Evolutionary conservation across 2,113 vertebrate species (phyloP).

Genomic region (Leucosticte australis): DNA sequence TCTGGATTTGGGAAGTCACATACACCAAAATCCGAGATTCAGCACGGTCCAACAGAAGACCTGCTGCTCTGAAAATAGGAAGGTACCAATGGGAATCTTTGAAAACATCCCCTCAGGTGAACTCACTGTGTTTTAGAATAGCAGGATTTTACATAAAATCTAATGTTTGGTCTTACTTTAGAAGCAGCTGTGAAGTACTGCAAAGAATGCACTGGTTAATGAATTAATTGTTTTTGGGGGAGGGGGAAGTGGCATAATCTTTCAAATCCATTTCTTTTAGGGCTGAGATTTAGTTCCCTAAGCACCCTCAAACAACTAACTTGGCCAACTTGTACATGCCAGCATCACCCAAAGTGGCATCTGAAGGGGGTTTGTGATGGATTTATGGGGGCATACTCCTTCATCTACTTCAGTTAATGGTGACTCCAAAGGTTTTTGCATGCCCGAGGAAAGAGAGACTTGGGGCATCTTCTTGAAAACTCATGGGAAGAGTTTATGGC

Average conservation of each 20-base stretch:
- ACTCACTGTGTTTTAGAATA: not conserved
- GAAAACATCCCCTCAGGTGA: not conserved
- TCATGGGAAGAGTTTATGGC: not conserved
- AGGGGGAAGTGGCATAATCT: not conserved
- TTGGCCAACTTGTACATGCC: rapidly evolving
- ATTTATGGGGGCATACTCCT: not conserved
- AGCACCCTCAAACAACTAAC: not conserved
- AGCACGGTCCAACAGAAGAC: not conserved
- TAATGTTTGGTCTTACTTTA: not conserved
- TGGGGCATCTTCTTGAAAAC: not conserved
- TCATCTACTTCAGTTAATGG: not conserved
- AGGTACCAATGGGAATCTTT: not conserved
- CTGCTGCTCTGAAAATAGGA: not conserved
- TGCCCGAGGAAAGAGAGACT: not conserved
- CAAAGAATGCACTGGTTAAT: not conserved
- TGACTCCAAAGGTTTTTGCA: not conserved
- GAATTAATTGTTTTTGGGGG: rapidly evolving
- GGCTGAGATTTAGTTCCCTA: not conserved
- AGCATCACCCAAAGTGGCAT: not conserved
- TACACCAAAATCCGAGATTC: not conserved
- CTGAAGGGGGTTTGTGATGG: not conserved
- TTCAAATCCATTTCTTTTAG: not conserved
- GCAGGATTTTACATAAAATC: not conserved
- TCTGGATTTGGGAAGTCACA: not conserved
- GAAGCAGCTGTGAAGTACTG: not conserved